Conservation (phyloP, 2,797 vertebrate species). For the Acipenser oxyrinchus region DNA sequence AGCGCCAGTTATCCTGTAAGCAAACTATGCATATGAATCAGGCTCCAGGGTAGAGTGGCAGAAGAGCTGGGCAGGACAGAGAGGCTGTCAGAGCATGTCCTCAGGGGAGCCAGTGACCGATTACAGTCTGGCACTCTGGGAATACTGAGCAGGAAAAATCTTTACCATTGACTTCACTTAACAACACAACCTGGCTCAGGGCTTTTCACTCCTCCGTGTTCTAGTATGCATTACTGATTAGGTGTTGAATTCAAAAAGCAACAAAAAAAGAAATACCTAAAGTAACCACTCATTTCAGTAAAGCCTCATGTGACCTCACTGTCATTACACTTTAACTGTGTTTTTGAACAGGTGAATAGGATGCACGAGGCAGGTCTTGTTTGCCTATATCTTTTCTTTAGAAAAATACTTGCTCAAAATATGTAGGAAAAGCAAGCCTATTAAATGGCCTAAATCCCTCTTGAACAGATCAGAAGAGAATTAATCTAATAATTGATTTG, state of each 20-base stretch:
- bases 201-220: background rate
- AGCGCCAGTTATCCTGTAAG: conserved; percentile 12
- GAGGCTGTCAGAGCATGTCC: background rate
- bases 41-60: background rate
- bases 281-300: no score
- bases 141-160: background rate
- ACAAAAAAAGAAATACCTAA: no score
- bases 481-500: background rate
- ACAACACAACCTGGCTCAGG: background rate
- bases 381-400: no score
- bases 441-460: no score
- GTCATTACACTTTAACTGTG: no score
- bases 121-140: background rate
- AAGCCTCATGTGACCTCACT: no score
- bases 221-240: background rate
- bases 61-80: background rate
- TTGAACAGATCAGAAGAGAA: background rate
- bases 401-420: no score
- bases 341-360: no score
- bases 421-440: no score
- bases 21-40: conserved; percentile 5
- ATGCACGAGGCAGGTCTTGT: no score
- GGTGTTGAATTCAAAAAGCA: background rate
- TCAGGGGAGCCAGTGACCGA: background rate
- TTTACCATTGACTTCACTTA: background rate